Evolutionary conservation across 1,140 invertebrate species (phyloP).

Genomic region (roundworm (Caenorhabditis elegans)): DNA sequence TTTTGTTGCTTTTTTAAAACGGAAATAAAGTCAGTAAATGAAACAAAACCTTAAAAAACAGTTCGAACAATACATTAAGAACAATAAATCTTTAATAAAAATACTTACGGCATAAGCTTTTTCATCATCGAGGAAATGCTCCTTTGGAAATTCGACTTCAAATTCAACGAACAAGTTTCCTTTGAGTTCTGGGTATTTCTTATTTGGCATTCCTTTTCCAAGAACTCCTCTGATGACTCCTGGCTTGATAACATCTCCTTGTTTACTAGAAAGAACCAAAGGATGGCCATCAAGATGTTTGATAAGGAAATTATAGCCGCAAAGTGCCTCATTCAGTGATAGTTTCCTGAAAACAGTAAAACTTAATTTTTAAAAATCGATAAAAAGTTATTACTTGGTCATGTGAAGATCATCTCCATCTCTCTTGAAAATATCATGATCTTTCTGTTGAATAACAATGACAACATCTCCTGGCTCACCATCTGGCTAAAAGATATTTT

Average conservation of each 20-base stretch:
- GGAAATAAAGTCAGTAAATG: too few species aligned
- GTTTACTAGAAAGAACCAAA: conserved; percentile 75
- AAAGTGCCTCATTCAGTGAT: conserved; percentile 70
- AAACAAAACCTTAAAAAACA: conserved; percentile 11
- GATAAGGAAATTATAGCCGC: conserved; percentile 71
- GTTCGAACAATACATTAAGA: not conserved
- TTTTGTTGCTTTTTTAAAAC: too few species aligned
- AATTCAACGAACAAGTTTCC: conserved; percentile 86
- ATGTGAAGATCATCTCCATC: conserved; percentile 68
- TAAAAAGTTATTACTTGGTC: conserved; percentile 54
- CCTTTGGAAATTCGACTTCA: conserved; percentile 80
- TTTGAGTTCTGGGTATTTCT: conserved; percentile 79
- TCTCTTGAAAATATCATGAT: conserved; percentile 68
- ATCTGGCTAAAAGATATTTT: conserved; percentile 59
- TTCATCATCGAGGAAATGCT: conserved; percentile 76
- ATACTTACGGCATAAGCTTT: conserved; percentile 71
- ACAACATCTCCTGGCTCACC: conserved; percentile 70
- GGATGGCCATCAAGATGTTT: conserved; percentile 82
- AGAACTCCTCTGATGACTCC: conserved; percentile 67
- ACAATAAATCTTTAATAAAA: not conserved
- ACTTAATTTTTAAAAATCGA: not conserved
- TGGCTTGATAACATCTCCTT: conserved; percentile 77
- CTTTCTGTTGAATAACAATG: conserved; percentile 70
- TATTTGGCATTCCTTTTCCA: conserved; percentile 71
- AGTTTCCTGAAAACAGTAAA: conserved; percentile 67